Evolutionary conservation across 2,797 vertebrate genomes (phyloP).

Genomic region (Ataeniobius toweri): DNA sequence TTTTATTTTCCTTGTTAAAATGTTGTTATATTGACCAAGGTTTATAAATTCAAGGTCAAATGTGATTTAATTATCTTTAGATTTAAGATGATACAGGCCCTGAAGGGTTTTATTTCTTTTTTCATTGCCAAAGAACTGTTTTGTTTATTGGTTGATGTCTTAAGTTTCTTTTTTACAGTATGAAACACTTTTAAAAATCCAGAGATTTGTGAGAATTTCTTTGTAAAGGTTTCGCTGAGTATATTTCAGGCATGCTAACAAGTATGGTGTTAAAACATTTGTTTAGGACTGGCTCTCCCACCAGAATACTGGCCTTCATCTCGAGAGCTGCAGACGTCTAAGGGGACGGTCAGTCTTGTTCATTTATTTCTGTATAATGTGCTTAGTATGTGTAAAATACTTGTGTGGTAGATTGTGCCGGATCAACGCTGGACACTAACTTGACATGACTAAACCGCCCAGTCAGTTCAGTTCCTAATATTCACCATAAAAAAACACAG

Average conservation of each 20-base stretch:
- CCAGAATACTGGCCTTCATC: constrained; percentile 88
- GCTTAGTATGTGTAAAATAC: too few relatives aligned
- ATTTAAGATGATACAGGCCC: not conserved
- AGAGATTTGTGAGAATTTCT: not conserved
- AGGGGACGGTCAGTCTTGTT: constrained; percentile 82
- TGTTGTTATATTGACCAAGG: not conserved
- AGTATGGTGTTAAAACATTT: constrained; percentile 12
- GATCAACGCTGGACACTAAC: too few relatives aligned
- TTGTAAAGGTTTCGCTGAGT: not conserved
- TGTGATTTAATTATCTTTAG: not conserved
- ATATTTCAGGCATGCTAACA: not conserved
- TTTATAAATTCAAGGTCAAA: not conserved
- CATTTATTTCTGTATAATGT: not conserved
- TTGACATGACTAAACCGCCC: too few relatives aligned
- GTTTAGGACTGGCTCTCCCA: constrained; percentile 89
- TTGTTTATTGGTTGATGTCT: not conserved
- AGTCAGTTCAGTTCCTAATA: too few relatives aligned
- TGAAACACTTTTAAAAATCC: not conserved
- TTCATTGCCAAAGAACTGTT: not conserved
- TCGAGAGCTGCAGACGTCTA: constrained; percentile 86
- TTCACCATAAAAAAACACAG: too few relatives aligned
- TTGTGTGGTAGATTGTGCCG: too few relatives aligned
- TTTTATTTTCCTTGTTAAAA: not conserved
- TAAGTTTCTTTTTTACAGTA: not conserved
- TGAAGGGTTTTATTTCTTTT: not conserved